A percentile compares a stretch with the other conserved stretches of the same genome.
Conservation (phyloP, 2,888 invertebrate species). For the Tetheella fluctuosa region DNA sequence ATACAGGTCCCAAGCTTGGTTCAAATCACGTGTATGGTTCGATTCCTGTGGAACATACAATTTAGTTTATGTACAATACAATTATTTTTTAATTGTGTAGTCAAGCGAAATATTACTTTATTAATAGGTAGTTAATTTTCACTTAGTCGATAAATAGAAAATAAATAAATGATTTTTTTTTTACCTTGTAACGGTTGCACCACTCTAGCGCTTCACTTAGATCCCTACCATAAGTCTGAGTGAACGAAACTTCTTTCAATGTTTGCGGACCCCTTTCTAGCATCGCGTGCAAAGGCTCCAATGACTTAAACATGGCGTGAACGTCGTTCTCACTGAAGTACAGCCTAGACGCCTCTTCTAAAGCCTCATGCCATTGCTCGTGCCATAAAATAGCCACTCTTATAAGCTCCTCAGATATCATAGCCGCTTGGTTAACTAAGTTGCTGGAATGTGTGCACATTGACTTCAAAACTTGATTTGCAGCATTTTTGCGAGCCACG, state of each 20-base stretch:
- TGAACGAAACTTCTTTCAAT: slow-evolving; percentile 98
- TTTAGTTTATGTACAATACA: too few relatives aligned
- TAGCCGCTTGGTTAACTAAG: slow-evolving; percentile 97
- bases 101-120: too few relatives aligned
- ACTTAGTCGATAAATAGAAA: slow-evolving; percentile 3
- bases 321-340: slow-evolving; percentile 99
- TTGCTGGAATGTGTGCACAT: slow-evolving; percentile 97
- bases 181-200: slow-evolving; percentile 94
- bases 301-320: slow-evolving; percentile 97
- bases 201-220: slow-evolving; percentile 97
- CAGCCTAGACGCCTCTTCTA: slow-evolving; percentile 95
- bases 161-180: slow-evolving; percentile 9
- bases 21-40: slow-evolving; percentile 94
- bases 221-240: slow-evolving; percentile 97
- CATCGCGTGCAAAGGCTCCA: slow-evolving; percentile 97
- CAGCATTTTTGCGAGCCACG: slow-evolving; percentile 92
- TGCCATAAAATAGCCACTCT: slow-evolving; percentile 99
- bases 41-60: slow-evolving; percentile 82
- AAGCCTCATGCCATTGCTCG: slow-evolving; percentile 99
- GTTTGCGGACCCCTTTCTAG: slow-evolving; percentile 97
- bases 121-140: too few relatives aligned
- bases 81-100: too few relatives aligned
- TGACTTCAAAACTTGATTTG: slow-evolving; percentile 96
- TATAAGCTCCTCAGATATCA: slow-evolving; percentile 98
- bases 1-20: slow-evolving; percentile 99